These are phyloP conservation scores for Steatornis caripensis DNA, from an alignment of 2,113 vertebrate genomes.

Conservation along the genomic window DNA sequence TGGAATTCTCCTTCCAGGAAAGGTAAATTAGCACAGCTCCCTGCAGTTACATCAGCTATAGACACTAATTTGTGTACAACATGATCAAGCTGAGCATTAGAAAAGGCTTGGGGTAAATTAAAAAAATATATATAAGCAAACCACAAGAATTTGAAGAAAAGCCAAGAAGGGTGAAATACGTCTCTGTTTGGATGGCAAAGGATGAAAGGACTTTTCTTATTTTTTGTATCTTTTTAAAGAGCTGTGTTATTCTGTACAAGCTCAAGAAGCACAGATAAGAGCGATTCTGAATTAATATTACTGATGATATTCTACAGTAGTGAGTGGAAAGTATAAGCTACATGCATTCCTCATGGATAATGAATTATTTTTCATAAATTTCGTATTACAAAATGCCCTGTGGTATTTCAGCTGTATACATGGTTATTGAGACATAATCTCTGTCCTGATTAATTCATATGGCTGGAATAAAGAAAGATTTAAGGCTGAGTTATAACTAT, in stretches of 20 bases:
- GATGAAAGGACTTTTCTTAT: neutral
- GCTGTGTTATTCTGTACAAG: neutral
- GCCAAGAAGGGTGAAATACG: neutral
- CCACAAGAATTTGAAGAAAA: neutral
- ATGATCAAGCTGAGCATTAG: neutral
- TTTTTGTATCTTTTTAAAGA: neutral
- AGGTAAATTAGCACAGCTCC: neutral
- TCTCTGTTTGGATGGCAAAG: neutral
- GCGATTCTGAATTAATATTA: neutral
- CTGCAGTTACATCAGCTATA: neutral
- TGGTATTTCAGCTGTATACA: neutral
- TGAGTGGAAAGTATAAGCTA: neutral
- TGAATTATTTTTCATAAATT: neutral
- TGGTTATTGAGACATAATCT: neutral
- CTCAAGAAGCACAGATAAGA: neutral
- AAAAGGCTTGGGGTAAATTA: neutral
- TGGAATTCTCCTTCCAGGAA: neutral
- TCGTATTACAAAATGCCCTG: neutral
- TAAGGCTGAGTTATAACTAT: neutral
- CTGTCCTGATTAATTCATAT: neutral
- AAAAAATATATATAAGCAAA: neutral
- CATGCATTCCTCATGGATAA: neutral
- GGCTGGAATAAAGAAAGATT: neutral
- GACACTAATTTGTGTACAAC: neutral
- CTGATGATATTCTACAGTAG: neutral